Evolutionary conservation across 2,113 vertebrate species (phyloP).

Genomic region (Dasyprocta punctata): DNA sequence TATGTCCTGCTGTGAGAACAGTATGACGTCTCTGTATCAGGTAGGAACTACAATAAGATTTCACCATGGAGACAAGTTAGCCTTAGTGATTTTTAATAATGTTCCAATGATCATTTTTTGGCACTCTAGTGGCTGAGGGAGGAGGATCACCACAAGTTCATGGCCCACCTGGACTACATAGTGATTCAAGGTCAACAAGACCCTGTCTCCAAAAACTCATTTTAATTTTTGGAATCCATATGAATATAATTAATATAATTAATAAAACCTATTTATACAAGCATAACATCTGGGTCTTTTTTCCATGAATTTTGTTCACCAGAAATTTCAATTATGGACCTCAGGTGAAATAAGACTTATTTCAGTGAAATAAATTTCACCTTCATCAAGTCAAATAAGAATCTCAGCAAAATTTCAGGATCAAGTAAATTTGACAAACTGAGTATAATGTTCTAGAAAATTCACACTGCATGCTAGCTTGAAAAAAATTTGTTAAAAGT

Average conservation of each 20-base stretch:
- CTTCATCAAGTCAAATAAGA: background rate
- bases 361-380: background rate
- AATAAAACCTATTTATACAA: background rate
- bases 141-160: background rate
- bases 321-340: background rate
- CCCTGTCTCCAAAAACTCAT: background rate
- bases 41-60: background rate
- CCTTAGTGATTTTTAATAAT: background rate
- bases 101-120: background rate
- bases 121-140: background rate
- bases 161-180: background rate
- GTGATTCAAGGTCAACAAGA: background rate
- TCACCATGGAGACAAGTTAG: background rate
- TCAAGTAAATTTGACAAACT: background rate
- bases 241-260: background rate
- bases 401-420: background rate
- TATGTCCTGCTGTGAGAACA: background rate
- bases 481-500: background rate
- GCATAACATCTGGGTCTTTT: background rate
- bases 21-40: background rate
- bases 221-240: background rate
- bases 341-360: conserved; percentile 13
- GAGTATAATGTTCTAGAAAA: background rate
- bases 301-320: background rate
- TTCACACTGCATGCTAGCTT: background rate